Base-by-base conservation (phyloP, 2,797 vertebrate species). In the Thunnus albacares region DNA sequence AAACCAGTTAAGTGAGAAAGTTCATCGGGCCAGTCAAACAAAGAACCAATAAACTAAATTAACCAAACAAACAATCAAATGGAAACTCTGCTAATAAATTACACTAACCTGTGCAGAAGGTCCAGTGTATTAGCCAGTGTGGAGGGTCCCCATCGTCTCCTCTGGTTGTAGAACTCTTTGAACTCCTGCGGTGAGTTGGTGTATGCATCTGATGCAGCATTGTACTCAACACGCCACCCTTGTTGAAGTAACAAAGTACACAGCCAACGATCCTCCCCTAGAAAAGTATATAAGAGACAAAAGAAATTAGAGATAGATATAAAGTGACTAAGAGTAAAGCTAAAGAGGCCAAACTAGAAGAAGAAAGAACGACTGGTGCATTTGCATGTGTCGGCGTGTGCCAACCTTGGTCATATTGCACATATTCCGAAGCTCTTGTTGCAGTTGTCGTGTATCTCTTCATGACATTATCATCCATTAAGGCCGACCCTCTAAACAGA, bases 101-200 rank as follows among this genome's bases (percentile, higher is more conserved):
- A 41, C 41, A 75, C 24, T 60, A 13, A 88, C 92, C 92, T 96
- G 80, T 95, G 89, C 71, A 97, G 90, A 43, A 97, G 94, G 57
- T 96, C 96, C 52, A 96, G 88, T 2, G 96, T 96, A 71, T 97
- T 96, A 33, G 96, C 96, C 75, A 97, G 88, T 2, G 96, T 97
- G 2, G 96, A 96, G 4, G 96, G 96, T 24, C 95, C 96, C 96
- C 96, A 97, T 77, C 96, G 92, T 56, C 95, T 94, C 57, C 96
- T 93, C 86, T 97, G 96, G 88, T 96, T 96, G 86, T 96, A 96
- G 86, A 97, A 96, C 93, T 97, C 96, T 57, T 96, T 93, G 79
- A 96, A 97, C 85, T 96, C 96, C 78, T 97, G 89, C 2, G 96
- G 96, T 52, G 96, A 95, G 81, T 96, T 96, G 58, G 96, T 97